Evolutionary conservation across 2,113 vertebrate genomes (phyloP).

Genomic region (Tretioscincus oriximinensis): DNA sequence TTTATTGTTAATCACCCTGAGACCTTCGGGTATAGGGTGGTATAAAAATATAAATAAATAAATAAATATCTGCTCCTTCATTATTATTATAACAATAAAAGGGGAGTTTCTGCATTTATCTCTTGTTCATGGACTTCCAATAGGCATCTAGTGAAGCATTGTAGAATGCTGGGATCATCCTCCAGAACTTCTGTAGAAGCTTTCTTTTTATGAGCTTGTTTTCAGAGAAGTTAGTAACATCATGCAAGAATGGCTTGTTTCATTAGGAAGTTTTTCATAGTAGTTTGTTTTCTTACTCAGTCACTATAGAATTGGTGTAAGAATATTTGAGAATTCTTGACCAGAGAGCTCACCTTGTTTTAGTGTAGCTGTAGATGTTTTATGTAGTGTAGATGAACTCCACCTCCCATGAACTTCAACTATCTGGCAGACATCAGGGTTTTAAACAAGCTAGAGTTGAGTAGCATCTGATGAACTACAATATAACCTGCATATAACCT

Average conservation of each 20-base stretch:
- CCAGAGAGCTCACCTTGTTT: neutral
- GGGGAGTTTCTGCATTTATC: neutral
- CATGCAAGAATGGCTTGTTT: neutral
- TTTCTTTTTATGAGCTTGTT: neutral
- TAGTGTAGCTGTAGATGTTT: neutral
- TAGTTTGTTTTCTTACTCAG: neutral
- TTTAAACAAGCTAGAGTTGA: too few species aligned
- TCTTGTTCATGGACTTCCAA: neutral
- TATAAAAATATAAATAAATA: too few species aligned
- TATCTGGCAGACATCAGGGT: too few species aligned
- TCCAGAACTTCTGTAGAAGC: neutral
- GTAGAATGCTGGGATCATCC: too few species aligned
- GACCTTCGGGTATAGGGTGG: too few species aligned
- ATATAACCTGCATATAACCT: too few species aligned
- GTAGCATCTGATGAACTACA: too few species aligned
- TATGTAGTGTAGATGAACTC: neutral
- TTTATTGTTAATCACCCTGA: too few species aligned
- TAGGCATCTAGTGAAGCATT: neutral
- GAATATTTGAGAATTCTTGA: neutral
- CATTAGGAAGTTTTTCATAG: neutral
- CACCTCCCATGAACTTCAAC: too few species aligned
- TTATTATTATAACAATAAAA: neutral
- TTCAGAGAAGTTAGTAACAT: too few species aligned
- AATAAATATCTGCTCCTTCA: neutral
- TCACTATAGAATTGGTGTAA: neutral